A percentile compares a stretch with the other conserved stretches of the same genome.
phyloP scores from a whole-genome alignment of 2,888 invertebrate species.

The Zootermopsis nevadensis region DNA sequence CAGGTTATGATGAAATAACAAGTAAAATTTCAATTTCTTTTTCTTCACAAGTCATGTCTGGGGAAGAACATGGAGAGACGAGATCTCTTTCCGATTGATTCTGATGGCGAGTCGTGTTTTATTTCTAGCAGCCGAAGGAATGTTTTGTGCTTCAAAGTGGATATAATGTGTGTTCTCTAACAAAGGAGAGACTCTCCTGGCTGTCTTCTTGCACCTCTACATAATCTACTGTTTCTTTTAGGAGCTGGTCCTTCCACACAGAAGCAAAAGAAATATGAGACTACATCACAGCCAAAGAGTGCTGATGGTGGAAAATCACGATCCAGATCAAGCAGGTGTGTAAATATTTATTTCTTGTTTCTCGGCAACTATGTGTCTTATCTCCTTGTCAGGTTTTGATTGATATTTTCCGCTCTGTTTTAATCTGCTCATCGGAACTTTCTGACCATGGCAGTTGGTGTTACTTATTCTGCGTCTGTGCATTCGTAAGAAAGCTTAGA shows the following conservation, averaged over 20 bases:
- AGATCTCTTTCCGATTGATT: neutral
- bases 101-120: slow-evolving; percentile 22
- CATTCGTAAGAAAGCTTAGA: slow-evolving; percentile 58
- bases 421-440: too few species aligned
- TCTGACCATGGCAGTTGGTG: too few species aligned
- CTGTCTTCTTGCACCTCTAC: neutral
- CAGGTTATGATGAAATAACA: too few species aligned
- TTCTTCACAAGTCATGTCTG: neutral
- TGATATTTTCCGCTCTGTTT: too few species aligned
- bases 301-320: slow-evolving; percentile 66
- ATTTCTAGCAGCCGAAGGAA: neutral
- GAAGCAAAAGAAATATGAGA: slow-evolving; percentile 49
- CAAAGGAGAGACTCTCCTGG: too few species aligned
- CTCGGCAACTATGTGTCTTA: too few species aligned
- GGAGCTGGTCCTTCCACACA: slow-evolving; percentile 46
- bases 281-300: slow-evolving; percentile 63
- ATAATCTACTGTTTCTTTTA: neutral
- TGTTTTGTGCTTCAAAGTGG: too few species aligned
- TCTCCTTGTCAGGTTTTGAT: too few species aligned
- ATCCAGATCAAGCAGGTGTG: slow-evolving; percentile 72
- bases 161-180: too few species aligned
- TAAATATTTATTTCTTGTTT: neutral
- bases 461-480: slow-evolving; percentile 18
- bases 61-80: neutral
- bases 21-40: neutral